phyloP scores from a whole-genome alignment of 1,140 invertebrate species.

The Antheraea pernyi region DNA sequence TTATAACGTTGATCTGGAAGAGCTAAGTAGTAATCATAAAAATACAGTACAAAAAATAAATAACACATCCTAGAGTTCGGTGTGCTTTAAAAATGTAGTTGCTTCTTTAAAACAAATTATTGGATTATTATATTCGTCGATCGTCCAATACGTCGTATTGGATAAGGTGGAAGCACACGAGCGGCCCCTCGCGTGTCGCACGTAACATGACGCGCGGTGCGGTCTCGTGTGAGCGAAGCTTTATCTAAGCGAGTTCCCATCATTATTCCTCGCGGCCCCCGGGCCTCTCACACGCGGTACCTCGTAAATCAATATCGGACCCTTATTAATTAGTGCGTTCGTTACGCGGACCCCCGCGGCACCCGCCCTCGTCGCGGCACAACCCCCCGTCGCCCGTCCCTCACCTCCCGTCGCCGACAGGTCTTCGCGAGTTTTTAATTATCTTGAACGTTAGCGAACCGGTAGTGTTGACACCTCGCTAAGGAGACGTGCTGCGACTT shows the following conservation, averaged over 20 bases:
- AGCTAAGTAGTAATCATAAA: too few species aligned
- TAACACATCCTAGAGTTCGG: too few species aligned
- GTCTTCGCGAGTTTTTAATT: constrained; percentile 63
- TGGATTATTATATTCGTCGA: not conserved
- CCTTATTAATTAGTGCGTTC: constrained; percentile 77
- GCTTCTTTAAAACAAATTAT: too few species aligned
- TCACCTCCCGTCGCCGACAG: constrained; percentile 15
- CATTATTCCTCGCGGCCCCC: constrained; percentile 12
- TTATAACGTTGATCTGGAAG: too few species aligned
- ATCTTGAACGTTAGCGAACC: constrained; percentile 40
- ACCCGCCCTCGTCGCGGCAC: constrained; percentile 14
- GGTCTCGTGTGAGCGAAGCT: not conserved
- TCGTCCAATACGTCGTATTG: too few species aligned
- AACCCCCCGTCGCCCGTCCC: constrained; percentile 13
- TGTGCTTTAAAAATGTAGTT: too few species aligned
- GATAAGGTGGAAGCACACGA: not conserved
- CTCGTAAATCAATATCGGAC: constrained; percentile 76
- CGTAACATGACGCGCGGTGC: not conserved
- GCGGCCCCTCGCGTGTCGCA: constrained; percentile 9
- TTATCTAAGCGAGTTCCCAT: constrained; percentile 14
- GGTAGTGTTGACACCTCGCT: constrained; percentile 51
- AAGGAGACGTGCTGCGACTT: constrained; percentile 24
- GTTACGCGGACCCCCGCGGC: constrained; percentile 52
- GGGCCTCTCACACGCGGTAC: constrained; percentile 44
- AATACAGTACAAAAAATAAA: too few species aligned